These are phyloP conservation scores for Sceloporus undulatus DNA, from an alignment of 2,113 vertebrate genomes.

Conservation along the genomic window DNA sequence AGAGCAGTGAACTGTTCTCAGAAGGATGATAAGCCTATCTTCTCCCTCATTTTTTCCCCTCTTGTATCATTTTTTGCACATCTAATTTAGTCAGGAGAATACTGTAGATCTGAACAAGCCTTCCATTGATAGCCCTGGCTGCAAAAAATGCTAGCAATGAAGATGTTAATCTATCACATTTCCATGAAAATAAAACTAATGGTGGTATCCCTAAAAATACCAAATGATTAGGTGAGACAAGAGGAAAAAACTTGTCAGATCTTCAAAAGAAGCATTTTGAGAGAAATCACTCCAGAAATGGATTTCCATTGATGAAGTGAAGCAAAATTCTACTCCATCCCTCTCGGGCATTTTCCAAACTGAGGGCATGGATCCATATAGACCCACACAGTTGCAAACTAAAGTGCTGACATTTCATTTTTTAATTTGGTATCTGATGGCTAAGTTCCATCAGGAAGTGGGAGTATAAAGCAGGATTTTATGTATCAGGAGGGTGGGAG, in stretches of 20 bases:
- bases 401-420: conserved; percentile 74
- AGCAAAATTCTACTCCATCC: conserved; percentile 40
- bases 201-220: conserved; percentile 22
- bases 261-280: conserved; percentile 32
- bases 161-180: conserved; percentile 32
- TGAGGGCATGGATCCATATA: conserved; percentile 7
- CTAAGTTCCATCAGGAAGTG: conserved; percentile 49
- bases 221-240: not conserved
- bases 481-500: not conserved
- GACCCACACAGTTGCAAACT: not conserved
- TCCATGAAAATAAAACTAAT: conserved; percentile 10
- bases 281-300: not conserved
- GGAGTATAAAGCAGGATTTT: conserved; percentile 60
- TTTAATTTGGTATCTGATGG: conserved; percentile 77
- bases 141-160: not conserved
- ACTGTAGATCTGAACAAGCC: not conserved
- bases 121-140: not conserved
- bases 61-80: not conserved
- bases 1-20: not conserved
- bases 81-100: not conserved
- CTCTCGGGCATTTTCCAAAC: conserved; percentile 61
- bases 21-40: not conserved
- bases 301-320: conserved; percentile 33
- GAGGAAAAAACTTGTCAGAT: conserved; percentile 8
- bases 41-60: not conserved